Conservation (phyloP, 1,140 invertebrate species). For the Phthorimaea operculella region DNA sequence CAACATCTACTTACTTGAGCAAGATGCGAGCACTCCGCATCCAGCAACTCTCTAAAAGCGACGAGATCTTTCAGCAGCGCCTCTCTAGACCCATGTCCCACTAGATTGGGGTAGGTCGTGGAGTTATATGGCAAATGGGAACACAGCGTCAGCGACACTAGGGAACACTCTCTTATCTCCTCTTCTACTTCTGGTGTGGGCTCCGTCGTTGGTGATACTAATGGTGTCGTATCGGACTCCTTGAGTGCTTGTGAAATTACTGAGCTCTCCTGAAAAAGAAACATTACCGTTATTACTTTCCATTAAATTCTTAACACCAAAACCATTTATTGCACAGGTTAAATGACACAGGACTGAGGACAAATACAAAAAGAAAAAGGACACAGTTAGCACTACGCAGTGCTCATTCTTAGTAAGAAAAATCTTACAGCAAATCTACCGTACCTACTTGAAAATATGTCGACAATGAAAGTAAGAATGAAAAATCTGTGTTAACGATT, state of each 20-base stretch:
- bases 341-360: no score
- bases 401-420: no score
- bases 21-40: constrained; percentile 86
- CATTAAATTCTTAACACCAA: no score
- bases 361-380: no score
- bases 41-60: constrained; percentile 84
- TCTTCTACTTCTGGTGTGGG: constrained; percentile 53
- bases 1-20: constrained; percentile 61
- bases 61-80: constrained; percentile 82
- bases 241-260: constrained; percentile 51
- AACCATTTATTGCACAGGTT: no score
- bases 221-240: constrained; percentile 61
- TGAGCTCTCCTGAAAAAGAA: constrained; percentile 46
- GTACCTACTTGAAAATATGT: no score
- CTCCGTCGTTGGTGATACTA: constrained; percentile 68
- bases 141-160: constrained; percentile 77
- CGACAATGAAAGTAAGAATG: no score
- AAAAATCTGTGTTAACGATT: no score
- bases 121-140: constrained; percentile 79
- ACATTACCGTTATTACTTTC: no score
- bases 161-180: constrained; percentile 73
- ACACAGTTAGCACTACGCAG: no score
- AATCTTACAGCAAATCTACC: no score
- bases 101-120: constrained; percentile 86
- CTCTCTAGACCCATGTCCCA: constrained; percentile 73